Evolutionary conservation across 2,113 vertebrate species (phyloP), one percentile per base, ranked within the genome.

Genomic region (Leucoraja erinaceus): DNA sequence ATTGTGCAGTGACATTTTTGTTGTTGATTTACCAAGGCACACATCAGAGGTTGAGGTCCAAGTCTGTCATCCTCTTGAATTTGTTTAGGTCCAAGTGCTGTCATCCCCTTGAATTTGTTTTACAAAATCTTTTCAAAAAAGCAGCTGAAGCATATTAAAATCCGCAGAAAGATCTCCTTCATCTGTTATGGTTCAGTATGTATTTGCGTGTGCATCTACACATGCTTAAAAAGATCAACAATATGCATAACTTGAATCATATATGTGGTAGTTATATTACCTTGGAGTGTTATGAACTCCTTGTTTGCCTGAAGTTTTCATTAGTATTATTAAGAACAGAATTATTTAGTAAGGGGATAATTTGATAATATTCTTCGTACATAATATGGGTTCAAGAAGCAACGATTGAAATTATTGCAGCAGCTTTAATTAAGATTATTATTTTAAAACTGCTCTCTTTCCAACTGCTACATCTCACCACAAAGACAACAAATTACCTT

Each of bases 351-450:
- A 84, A 25, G 81, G 54, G 54, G 6, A 25, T 59, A 54, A 84
- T 84, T 84, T 9, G 10, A 54, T 84, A 84, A 59, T 84, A 84
- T 56, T 84, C 47, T 84, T 84, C 25, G 47, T 84, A 56, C 54
- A 59, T 59, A 59, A 59, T 18, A 59, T 25, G 59, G 22, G 47
- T 56, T 5, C 47, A 22, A 8, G 20, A 28, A 84, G 25, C 5
- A 84, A 47, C 81, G 59, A 31, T 79, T 31, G 38, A 84, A 84
- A 84, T 84, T 59, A 84, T 59, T 84, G 81, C 47, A 25, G 54
- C 81, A 25, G 59, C 59, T 84, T 84, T n/a, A 25, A 84, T 56
- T 25, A 59, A 25, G 81, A 28, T 25, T 10, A 84, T 84, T 84
- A 22, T 56, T 54, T 59, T 56, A 9, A 84, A 84, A 84, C 22